Base-by-base conservation (phyloP, 2,113 vertebrate genomes). In the Cygnus atratus region DNA sequence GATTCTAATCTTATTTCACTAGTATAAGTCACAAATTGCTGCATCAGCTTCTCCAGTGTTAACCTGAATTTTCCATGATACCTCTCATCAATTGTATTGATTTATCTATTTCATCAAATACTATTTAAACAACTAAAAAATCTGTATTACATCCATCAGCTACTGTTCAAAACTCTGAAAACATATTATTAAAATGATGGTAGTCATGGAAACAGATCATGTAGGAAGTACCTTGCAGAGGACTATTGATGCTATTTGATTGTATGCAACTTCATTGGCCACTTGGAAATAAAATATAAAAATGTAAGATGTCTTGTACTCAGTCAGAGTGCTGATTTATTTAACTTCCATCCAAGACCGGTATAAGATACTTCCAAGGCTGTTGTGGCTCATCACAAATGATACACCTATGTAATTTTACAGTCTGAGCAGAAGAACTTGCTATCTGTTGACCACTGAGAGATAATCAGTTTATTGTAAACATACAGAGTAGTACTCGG, bases 121-220 rank as follows among this genome's bases (percentile, higher is more conserved):
- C 31, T 85, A 41, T 87, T 88, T 88, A 84, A 92, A 87, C 35
- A 87, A 14, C 44, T 89, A 55, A 73, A 24, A n/a, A 92, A 44
- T 84, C 74, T 89, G 62, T 41, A 55, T 66, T 94, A 62, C 46
- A 33, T 78, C 65, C 63, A 82, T 71, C 66, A 92, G 54, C 62
- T 77, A 58, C 74, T 71, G 28, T 82, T 88, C 44, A 91, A 74
- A 92, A 43, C 81, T 77, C 37, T 70, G 82, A 82, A 83, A 92
- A 72, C 20, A 55, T 61, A 31, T 75, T 88, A 86, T 72, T 92
- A 55, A 90, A 93, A 77, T 41, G 63, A 59, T 63, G 26, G 86
- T 93, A 94, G 93, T 87, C 90, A 96, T 92, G 75, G 95, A 92
- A 96, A 96, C 92, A 70, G 87, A 82, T 87, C 59, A 20, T 54